Base-by-base conservation (phyloP, 1,140 invertebrate genomes). In the Drosophila ohnishii region DNA sequence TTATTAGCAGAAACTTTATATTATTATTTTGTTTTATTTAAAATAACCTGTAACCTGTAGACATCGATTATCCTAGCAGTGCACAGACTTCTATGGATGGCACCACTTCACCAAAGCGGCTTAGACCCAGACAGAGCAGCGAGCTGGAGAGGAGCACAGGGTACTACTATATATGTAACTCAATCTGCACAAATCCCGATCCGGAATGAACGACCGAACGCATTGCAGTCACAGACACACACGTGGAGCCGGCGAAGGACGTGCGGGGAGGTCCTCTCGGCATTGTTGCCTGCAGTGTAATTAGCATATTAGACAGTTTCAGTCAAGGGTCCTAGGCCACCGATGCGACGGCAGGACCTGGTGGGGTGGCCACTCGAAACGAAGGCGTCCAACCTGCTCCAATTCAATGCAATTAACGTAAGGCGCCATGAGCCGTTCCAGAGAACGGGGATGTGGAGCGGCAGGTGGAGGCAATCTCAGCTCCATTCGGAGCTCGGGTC, bases 331-430 rank as follows among this genome's bases (percentile, higher is more conserved):
- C 64, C 64, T 57, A 42, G 37, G 57, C 30, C 67, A 71, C 53
- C 53, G 30, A 50, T 35, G 53, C 30, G 37, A 37, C 32, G 32
- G 30, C 5, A 32, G 19, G 42, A 25, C 37, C 39, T n/a, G 19
- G 30, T 42, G 19, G 19, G 16, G 19, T n/a, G 57, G 19, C 42
- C 35, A 30, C 13, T 53, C 48, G 22, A 55, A 67, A 35, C 39
- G 40, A 59, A 57, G 61, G 71, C 55, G 53, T 78, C 80, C 69
- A 77, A 76, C 65, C 82, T 71, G 75, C 25, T 42, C 63, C 79
- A 59, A 82, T 83, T 74, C 80, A 75, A 87, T 87, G 84, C 83
- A 87, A 87, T 87, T 87, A 86, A 88, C 67, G 84, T 80, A 80
- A 87, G 83, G 82, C 82, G 74, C 51, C 40, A 85, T 70, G 78